phyloP scores from a whole-genome alignment of 1,140 invertebrate species.

The Metaphire vulgaris region DNA sequence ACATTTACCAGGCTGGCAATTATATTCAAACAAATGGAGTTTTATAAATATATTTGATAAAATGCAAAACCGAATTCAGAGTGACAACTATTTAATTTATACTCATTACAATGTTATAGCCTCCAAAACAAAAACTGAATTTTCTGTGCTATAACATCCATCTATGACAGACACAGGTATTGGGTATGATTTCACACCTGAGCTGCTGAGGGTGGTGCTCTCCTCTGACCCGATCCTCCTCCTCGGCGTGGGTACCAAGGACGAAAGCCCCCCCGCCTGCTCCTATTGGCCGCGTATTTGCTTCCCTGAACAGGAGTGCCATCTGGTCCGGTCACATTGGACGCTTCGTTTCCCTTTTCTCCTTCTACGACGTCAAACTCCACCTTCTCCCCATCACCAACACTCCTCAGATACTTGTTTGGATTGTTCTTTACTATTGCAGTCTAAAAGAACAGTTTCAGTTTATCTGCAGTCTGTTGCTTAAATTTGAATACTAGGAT shows the following conservation, averaged over 20 bases:
- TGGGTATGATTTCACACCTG: too few relatives aligned
- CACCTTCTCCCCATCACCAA: slow-evolving; percentile 95
- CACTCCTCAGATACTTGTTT: slow-evolving; percentile 91
- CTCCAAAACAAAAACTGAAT: background rate
- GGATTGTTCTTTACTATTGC: slow-evolving; percentile 96
- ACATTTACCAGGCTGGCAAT: background rate
- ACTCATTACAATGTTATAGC: background rate
- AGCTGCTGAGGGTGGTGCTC: background rate
- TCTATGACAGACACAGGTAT: too few relatives aligned
- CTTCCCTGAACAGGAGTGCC: slow-evolving; percentile 88
- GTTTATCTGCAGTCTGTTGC: too few relatives aligned
- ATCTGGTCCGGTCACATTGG: slow-evolving; percentile 89
- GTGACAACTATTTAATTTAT: background rate
- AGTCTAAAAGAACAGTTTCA: slow-evolving; percentile 57
- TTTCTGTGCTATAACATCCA: background rate
- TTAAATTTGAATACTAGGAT: background rate
- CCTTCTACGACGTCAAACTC: slow-evolving; percentile 99
- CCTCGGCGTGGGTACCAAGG: slow-evolving; percentile 10
- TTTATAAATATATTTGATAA: background rate
- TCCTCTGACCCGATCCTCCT: background rate
- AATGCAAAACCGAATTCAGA: background rate
- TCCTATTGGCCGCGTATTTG: slow-evolving; percentile 86
- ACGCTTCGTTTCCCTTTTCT: slow-evolving; percentile 95
- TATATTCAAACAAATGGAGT: background rate
- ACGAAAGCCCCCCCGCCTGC: slow-evolving; percentile 44